Evolutionary conservation across 1,140 invertebrate species (phyloP).

Genomic region (Meloidogyne floridensis): DNA sequence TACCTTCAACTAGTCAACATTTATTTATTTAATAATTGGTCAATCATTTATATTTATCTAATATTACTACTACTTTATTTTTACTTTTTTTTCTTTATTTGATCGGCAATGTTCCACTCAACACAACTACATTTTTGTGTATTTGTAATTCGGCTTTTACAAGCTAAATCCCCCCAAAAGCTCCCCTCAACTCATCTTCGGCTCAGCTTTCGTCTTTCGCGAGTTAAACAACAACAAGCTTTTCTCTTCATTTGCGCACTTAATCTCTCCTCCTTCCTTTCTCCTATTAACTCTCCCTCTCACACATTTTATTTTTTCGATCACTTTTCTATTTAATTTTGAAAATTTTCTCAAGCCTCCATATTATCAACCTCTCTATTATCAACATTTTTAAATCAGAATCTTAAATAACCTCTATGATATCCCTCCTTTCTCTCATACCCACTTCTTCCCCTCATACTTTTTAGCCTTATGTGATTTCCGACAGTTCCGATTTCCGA

Average conservation of each 20-base stretch:
- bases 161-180: not conserved
- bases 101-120: not conserved
- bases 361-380: not conserved
- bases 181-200: not conserved
- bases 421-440: no score
- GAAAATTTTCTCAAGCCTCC: not conserved
- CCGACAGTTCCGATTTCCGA: no score
- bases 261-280: not conserved
- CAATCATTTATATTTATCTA: no score
- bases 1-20: not conserved
- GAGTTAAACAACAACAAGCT: not conserved
- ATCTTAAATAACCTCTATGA: no score
- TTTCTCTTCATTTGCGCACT: not conserved
- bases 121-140: not conserved
- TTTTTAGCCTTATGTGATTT: no score
- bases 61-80: not conserved
- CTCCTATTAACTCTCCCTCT: not conserved
- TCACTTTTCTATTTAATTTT: not conserved
- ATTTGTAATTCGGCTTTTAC: not conserved
- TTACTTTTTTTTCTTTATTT: not conserved
- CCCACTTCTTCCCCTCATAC: no score
- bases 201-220: constrained; percentile 2
- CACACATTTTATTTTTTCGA: not conserved
- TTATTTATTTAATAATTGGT: not conserved
- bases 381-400: no score